phyloP scores from a whole-genome alignment of 2,888 invertebrate genomes.

The Neoitamus cyanurus region DNA sequence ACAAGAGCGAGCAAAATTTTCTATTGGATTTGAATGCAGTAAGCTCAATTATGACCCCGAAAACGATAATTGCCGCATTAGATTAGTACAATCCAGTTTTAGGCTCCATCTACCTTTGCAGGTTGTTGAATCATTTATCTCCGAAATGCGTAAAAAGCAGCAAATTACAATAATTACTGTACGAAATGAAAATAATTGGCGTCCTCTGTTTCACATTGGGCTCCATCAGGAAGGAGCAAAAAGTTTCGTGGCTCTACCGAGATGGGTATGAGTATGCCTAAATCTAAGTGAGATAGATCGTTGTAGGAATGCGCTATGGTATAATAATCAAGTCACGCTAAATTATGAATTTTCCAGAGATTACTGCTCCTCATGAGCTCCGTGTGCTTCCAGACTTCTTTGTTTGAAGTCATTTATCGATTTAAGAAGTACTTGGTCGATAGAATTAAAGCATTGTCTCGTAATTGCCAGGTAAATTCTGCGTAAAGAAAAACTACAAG shows the following conservation, averaged over 20 bases:
- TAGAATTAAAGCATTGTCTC: too few relatives aligned
- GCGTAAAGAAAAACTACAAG: too few relatives aligned
- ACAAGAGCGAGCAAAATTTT: background rate
- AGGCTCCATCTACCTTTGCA: background rate
- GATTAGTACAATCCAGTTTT: constrained; percentile 9
- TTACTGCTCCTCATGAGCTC: background rate
- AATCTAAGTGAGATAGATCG: background rate
- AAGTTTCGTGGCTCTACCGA: background rate
- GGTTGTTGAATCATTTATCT: constrained; percentile 33
- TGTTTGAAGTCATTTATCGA: background rate
- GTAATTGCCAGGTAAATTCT: too few relatives aligned
- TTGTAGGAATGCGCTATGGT: background rate
- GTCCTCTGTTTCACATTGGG: constrained; percentile 43
- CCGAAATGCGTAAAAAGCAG: constrained; percentile 5
- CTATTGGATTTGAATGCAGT: background rate
- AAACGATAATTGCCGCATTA: constrained; percentile 3
- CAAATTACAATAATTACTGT: constrained; percentile 29
- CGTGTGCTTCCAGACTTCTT: background rate
- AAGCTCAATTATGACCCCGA: constrained; percentile 6
- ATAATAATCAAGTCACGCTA: constrained; percentile 36
- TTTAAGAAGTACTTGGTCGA: background rate
- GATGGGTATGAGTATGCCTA: background rate
- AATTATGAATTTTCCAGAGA: constrained; percentile 33
- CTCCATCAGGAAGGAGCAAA: background rate
- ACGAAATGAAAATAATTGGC: constrained; percentile 30